These are phyloP conservation scores for Cyanoliseus patagonus DNA, from an alignment of 2,113 vertebrate genomes.

Conservation along the genomic window DNA sequence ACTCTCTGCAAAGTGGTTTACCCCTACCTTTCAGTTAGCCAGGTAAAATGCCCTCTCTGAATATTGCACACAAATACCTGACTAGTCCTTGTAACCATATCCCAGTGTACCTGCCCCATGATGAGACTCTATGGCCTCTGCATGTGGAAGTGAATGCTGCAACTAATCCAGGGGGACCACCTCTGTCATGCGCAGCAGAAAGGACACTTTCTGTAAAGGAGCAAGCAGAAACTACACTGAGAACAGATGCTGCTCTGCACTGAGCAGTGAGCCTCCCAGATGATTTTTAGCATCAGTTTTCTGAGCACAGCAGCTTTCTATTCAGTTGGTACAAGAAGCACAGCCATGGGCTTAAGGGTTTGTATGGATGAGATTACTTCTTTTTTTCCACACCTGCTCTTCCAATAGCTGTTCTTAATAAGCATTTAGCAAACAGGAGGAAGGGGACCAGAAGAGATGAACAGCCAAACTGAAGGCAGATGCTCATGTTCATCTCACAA, in stretches of 20 bases:
- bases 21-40: not conserved
- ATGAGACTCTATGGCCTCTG: not conserved
- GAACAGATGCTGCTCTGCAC: not conserved
- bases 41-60: not conserved
- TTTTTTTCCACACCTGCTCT: not conserved
- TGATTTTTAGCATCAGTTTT: not conserved
- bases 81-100: not conserved
- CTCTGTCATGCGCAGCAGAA: not conserved
- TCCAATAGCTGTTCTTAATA: not conserved
- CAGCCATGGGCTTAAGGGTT: not conserved
- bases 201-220: not conserved
- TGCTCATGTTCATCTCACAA: not conserved
- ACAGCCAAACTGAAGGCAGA: not conserved
- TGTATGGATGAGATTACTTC: not conserved
- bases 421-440: not conserved
- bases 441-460: not conserved
- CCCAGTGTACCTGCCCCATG: not conserved
- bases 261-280: not conserved
- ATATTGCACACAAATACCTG: not conserved
- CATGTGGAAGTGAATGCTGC: rapidly evolving
- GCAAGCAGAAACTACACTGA: not conserved
- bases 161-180: not conserved
- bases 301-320: not conserved
- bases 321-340: not conserved
- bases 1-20: not conserved